phyloP scores from a whole-genome alignment of 2,797 vertebrate species.

The Paedocypris micromegethes region DNA sequence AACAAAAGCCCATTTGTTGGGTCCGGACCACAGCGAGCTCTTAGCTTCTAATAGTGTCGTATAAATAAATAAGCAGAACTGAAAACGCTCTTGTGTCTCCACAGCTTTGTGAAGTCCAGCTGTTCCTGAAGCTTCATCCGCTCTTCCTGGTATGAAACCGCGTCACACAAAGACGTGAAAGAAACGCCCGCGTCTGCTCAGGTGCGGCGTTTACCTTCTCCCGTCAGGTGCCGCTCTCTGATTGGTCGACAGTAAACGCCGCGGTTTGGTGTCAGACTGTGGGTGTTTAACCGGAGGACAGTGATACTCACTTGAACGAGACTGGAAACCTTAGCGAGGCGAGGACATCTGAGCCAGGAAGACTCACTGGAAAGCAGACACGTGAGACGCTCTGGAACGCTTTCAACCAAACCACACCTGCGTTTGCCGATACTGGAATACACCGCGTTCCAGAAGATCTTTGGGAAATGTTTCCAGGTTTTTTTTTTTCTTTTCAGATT shows the following conservation, averaged over 20 bases:
- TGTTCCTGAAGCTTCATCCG: not conserved
- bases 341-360: conserved; percentile 71
- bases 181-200: conserved; percentile 33
- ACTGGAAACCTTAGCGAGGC: conserved; percentile 66
- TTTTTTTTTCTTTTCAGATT: no score
- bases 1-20: no score
- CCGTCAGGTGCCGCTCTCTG: conserved; percentile 53
- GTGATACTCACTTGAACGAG: conserved; percentile 68
- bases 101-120: not conserved
- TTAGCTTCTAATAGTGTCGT: no score
- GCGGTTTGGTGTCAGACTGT: conserved; percentile 68
- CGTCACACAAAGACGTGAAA: conserved; percentile 38
- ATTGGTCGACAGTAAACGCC: conserved; percentile 65
- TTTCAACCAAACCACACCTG: conserved; percentile 41
- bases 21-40: no score
- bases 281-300: conserved; percentile 70
- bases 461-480: conserved; percentile 2
- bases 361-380: conserved; percentile 51
- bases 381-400: conserved; percentile 35
- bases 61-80: not conserved
- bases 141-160: conserved; percentile 22
- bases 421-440: conserved; percentile 46
- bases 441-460: conserved; percentile 13
- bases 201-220: conserved; percentile 41
- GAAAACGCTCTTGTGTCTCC: not conserved